Base-by-base conservation (phyloP, 1,140 invertebrate genomes). In the Drosophila athabasca region DNA sequence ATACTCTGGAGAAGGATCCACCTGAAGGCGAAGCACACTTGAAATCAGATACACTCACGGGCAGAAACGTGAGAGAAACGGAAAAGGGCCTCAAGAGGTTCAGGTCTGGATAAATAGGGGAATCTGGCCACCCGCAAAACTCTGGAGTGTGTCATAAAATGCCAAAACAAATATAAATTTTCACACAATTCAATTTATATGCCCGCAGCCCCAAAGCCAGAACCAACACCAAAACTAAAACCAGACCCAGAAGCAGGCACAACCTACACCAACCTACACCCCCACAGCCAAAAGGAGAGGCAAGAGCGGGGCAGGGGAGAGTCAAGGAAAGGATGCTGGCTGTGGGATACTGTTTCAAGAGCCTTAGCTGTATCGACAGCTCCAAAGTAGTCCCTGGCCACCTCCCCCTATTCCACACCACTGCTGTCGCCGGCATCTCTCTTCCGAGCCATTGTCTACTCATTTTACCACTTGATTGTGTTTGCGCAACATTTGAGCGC, bases 391-490 rank as follows among this genome's bases (percentile, higher is more conserved):
- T 69, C 45, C 65, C 65, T 35, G 49, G 64, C 24, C 29, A 24
- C 41, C 13, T n/a, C 6, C 22, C 7, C 6, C 17, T n/a, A 17
- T 11, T 35, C n/a, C 17, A n/a, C 11, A 22, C n/a, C 17, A 5
- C 49, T 62, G 15, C 49, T 39, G 39, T 22, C 50, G 19, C 62
- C 39, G 54, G 15, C 54, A 39, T 24, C 50, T 55, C 49, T 66
- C 58, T 50, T 45, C 43, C 35, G 64, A 62, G 22, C 62, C 61
- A 77, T 85, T 84, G 81, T 85, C 81, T 75, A 75, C 83, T 79
- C 75, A 85, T 79, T 88, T 88, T 76, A 70, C 75, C 79, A 81
- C 74, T 87, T 81, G 54, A 78, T 85, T 78, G 66, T 88, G 75
- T 85, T 82, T 88, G 70, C 70, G 55, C 66, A 76, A 78, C 60